Conservation (phyloP, 2,113 vertebrate genomes). For the Myxocyprinus asiaticus region DNA sequence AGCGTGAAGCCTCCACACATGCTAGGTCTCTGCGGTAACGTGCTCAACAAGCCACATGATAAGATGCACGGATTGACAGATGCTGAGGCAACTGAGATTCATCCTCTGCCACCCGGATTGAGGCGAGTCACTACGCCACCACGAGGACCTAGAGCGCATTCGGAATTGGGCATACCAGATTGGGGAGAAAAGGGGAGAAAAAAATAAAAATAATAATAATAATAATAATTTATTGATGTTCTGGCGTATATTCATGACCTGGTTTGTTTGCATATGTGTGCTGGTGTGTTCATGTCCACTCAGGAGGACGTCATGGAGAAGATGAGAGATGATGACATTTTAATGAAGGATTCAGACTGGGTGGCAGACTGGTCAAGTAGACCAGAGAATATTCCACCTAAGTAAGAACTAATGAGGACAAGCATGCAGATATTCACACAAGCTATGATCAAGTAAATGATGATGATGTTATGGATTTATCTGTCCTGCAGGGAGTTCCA, state of each 20-base stretch:
- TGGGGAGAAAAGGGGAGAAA: too few species aligned
- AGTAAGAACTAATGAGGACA: slow-evolving; percentile 77
- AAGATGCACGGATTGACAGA: too few species aligned
- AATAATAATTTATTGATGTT: neutral
- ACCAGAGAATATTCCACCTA: slow-evolving; percentile 96
- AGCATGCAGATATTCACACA: neutral
- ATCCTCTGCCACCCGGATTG: too few species aligned
- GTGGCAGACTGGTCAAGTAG: slow-evolving; percentile 98
- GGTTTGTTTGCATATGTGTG: slow-evolving; percentile 32
- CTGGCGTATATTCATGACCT: slow-evolving; percentile 19
- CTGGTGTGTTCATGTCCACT: slow-evolving; percentile 1
- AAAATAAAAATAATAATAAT: too few species aligned
- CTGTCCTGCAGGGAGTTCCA: slow-evolving; percentile 86
- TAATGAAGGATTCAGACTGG: slow-evolving; percentile 92
- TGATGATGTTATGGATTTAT: neutral
- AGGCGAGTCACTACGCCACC: too few species aligned
- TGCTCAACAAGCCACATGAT: too few species aligned
- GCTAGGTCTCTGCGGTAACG: too few species aligned
- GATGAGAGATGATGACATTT: slow-evolving; percentile 88
- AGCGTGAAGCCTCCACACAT: too few species aligned
- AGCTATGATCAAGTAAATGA: neutral
- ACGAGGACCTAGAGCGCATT: too few species aligned
- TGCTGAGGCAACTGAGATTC: too few species aligned
- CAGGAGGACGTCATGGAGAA: slow-evolving; percentile 88
- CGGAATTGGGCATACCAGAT: too few species aligned